These are phyloP conservation scores for Sarcophaga carnaria DNA, from an alignment of 2,888 invertebrate species.

Conservation along the genomic window DNA sequence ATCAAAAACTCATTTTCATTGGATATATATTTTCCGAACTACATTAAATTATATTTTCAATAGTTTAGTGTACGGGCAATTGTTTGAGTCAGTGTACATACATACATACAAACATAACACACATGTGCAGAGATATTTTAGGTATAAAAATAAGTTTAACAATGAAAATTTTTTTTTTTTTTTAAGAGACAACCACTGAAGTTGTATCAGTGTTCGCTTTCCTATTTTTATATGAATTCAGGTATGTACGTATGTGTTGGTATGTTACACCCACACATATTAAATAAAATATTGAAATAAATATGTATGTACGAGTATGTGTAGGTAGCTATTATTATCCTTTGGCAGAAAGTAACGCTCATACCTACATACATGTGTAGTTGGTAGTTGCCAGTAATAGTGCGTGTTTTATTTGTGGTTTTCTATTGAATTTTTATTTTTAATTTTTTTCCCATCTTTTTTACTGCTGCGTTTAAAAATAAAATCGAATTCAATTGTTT, in stretches of 20 bases:
- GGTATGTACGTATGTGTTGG: not conserved
- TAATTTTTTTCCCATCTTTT: not conserved
- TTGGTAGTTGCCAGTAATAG: not conserved
- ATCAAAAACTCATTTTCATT: too few species aligned
- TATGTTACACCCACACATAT: not conserved
- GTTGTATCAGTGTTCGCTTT: not conserved
- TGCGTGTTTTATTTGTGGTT: not conserved
- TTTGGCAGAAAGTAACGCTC: not conserved
- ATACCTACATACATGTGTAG: not conserved
- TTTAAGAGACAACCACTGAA: too few species aligned
- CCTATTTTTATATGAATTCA: not conserved
- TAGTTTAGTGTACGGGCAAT: too few species aligned
- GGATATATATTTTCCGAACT: too few species aligned
- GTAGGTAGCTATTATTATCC: not conserved
- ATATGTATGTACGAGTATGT: not conserved
- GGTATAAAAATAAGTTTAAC: too few species aligned
- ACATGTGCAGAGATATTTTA: too few species aligned
- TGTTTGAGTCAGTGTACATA: too few species aligned
- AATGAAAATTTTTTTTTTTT: too few species aligned
- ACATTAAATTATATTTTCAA: too few species aligned
- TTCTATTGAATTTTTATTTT: not conserved
- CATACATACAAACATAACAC: too few species aligned
- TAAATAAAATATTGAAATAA: not conserved
- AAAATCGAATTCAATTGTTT: constrained; percentile 25
- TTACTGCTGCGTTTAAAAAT: not conserved